Base-by-base conservation (phyloP, 2,888 invertebrate species). In the Gandaritis pyraliata region DNA sequence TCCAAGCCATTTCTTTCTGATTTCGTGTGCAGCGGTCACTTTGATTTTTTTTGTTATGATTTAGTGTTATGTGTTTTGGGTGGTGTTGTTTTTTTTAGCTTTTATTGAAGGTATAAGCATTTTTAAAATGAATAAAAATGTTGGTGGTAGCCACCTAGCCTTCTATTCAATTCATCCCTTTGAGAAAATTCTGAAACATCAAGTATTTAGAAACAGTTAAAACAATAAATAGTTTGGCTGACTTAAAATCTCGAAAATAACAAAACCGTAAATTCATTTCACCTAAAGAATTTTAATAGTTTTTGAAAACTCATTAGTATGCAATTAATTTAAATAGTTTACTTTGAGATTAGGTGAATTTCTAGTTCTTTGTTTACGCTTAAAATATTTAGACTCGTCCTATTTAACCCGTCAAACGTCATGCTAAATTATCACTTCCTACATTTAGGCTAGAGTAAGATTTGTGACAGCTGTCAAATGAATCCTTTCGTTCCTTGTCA, bases 1-100 rank as follows among this genome's bases (percentile, higher is more conserved):
- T 85, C 85, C 83, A 67, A 82, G 73, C 85, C 85, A 88, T 89
- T 88, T 86, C 88, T 81, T 75, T 78, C 76, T 75, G 76, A 72
- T 72, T 76, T 71, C 61, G 74, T 76, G 75, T 75, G 72, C 71
- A 69, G 80, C 83, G 82, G 84, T 78, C 80, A 80, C 79, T 80
- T 85, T 82, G 78, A 72, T 70, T 76, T 77, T 33, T 33, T 81
- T 77, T 70, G 72, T 77, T 81, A 80, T 85, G 82, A 83, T 83
- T 79, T 80, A 83, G 69, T 78, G 77, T 83, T 80, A 82, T 81
- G 75, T 76, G 71, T 66, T 72, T 66, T 48, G 71, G 66, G 46
- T 60, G 60, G 36, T 57, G 61, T 64, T 73, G 64, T 70, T 64
- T 72, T 69, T 61, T 62, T 57, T 45, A 46, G 50, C 38, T 48